A percentile compares a stretch with the other conserved stretches of the same genome.
These are phyloP conservation scores for Panzeria rudis DNA, from an alignment of 2,888 invertebrate species.

Conservation along the genomic window DNA sequence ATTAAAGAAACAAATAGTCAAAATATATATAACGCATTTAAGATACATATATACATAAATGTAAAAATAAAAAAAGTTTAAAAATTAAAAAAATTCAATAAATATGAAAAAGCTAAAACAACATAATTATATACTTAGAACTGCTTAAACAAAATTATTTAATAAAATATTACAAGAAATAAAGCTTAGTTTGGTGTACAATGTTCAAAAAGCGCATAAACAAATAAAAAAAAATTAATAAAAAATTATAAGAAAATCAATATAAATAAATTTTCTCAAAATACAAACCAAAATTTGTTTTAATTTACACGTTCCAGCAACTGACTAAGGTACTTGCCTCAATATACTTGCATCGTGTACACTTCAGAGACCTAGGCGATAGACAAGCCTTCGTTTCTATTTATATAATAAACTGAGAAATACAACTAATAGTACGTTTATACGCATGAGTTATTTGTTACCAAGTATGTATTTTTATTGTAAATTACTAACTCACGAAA, in stretches of 20 bases:
- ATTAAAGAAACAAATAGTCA: constrained; percentile 39
- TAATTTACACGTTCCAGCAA: neutral
- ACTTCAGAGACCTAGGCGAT: too few relatives aligned
- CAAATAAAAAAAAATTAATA: constrained; percentile 25
- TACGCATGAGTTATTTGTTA: too few relatives aligned
- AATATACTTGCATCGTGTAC: too few relatives aligned
- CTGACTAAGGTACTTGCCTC: neutral
- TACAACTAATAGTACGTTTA: too few relatives aligned
- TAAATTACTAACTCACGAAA: too few relatives aligned
- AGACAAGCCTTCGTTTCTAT: too few relatives aligned
- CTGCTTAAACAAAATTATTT: constrained; percentile 61
- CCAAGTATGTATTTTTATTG: too few relatives aligned
- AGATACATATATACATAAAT: constrained; percentile 34
- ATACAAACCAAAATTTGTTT: constrained; percentile 24
- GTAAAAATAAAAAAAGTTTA: constrained; percentile 4
- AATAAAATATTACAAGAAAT: constrained; percentile 34
- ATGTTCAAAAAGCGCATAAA: constrained; percentile 67
- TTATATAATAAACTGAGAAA: too few relatives aligned
- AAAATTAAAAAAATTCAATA: neutral
- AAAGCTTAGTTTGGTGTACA: constrained; percentile 72
- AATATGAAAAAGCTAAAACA: neutral
- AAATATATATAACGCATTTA: constrained; percentile 65
- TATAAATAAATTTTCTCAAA: constrained; percentile 67
- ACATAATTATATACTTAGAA: constrained; percentile 47
- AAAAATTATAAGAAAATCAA: constrained; percentile 52